These are phyloP conservation scores for Dyspetes luteomarginatus DNA, from an alignment of 2,888 invertebrate species.

Conservation along the genomic window DNA sequence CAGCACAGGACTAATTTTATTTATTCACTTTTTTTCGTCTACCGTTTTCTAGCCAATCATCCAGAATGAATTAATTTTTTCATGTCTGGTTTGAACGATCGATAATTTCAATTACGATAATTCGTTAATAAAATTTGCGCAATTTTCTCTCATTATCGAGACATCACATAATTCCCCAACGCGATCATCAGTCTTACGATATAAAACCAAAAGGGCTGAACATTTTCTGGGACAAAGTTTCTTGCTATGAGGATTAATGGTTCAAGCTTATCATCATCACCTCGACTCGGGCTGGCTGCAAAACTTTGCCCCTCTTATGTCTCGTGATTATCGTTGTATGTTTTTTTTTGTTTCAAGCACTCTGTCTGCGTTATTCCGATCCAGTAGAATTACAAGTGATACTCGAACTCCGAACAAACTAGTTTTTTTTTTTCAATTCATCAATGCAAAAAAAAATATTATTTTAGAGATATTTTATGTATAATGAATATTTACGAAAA, in stretches of 20 bases:
- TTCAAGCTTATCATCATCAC: slow-evolving; percentile 14
- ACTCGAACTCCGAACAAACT: not conserved
- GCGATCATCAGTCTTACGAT: not conserved
- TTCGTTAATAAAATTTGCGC: not conserved
- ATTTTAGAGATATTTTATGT: no score
- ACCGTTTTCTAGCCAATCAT: not conserved
- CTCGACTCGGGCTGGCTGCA: not conserved
- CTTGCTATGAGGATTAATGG: slow-evolving; percentile 18
- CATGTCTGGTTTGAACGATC: not conserved
- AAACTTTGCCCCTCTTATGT: slow-evolving; percentile 5
- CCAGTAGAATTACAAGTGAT: not conserved
- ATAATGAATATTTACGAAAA: no score
- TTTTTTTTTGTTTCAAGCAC: not conserved
- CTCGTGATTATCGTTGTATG: not conserved
- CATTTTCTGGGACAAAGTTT: slow-evolving; percentile 21
- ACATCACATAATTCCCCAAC: not conserved
- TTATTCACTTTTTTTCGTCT: not conserved
- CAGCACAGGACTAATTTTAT: no score
- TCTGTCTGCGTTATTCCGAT: not conserved
- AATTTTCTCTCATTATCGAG: slow-evolving; percentile 14
- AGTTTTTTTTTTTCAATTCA: no score
- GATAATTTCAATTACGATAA: not conserved
- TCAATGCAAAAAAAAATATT: no score
- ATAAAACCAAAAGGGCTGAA: not conserved
- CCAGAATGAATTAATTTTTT: not conserved